These are phyloP conservation scores for Patiria pectinifera DNA, from an alignment of 53 echinoderm and acorn worm genomes.

Conservation along the genomic window DNA sequence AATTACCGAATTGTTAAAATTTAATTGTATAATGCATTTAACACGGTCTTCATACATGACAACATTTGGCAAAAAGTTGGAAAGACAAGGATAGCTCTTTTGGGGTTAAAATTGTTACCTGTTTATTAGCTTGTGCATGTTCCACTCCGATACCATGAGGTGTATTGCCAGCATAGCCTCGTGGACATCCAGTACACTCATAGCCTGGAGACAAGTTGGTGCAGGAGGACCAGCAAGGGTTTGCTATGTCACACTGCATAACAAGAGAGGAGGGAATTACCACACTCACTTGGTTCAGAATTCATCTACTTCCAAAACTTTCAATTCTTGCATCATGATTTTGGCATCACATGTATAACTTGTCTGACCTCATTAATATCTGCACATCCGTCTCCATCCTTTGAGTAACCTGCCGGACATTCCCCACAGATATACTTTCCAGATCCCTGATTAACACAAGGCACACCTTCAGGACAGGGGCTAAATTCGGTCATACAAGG, in stretches of 20 bases:
- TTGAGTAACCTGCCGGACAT: conserved; percentile 76
- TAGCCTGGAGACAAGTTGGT: conserved; percentile 91
- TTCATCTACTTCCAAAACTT: neutral
- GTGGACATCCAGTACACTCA: conserved; percentile 89
- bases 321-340: neutral
- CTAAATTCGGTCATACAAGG: conserved; percentile 71
- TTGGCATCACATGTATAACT: neutral
- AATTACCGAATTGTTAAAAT: too few relatives aligned
- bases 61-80: neutral
- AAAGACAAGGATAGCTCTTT: neutral
- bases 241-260: conserved; percentile 75
- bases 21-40: too few relatives aligned
- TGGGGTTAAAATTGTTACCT: conserved; percentile 48
- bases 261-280: neutral
- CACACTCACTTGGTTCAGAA: neutral
- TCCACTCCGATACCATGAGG: conserved; percentile 96
- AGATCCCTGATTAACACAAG: conserved; percentile 82
- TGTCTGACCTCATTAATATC: conserved; percentile 88
- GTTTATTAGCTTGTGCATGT: conserved; percentile 78
- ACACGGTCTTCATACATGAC: too few relatives aligned
- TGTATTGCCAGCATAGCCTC: conserved; percentile 84
- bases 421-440: conserved; percentile 78
- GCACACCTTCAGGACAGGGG: conserved; percentile 78
- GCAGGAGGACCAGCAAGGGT: conserved; percentile 87
- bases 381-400: conserved; percentile 75